These are phyloP conservation scores for Prochilodus magdalenae DNA, from an alignment of 2,113 vertebrate species.

Conservation along the genomic window DNA sequence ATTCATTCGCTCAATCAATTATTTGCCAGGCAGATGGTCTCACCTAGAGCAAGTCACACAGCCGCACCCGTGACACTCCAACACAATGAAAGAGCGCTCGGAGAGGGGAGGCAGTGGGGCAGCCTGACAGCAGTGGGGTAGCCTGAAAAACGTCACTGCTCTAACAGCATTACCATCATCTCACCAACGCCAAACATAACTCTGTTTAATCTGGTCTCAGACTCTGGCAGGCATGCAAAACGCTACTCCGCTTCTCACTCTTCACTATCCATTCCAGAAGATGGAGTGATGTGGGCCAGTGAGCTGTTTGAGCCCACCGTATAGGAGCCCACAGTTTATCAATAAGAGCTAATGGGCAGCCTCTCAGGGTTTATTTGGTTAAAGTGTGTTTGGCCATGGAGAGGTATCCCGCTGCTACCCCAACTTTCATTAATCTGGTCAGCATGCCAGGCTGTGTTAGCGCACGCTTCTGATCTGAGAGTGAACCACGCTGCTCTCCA, in stretches of 20 bases:
- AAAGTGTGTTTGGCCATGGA: slow-evolving; percentile 46
- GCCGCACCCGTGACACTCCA: slow-evolving; percentile 19
- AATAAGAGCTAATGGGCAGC: slow-evolving; percentile 53
- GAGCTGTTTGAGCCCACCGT: slow-evolving; percentile 10
- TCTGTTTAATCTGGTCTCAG: slow-evolving; percentile 2
- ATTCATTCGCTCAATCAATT: slow-evolving; percentile 49
- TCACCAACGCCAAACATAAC: not conserved
- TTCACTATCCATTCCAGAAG: not conserved
- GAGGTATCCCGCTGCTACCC: slow-evolving; percentile 45
- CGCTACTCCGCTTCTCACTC: not conserved
- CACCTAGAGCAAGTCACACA: slow-evolving; percentile 49
- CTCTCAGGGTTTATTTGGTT: slow-evolving; percentile 57
- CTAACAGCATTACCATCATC: slow-evolving; percentile 9
- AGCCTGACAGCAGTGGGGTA: slow-evolving; percentile 27
- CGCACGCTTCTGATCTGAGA: slow-evolving; percentile 48
- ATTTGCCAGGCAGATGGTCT: slow-evolving; percentile 52
- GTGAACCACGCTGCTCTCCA: slow-evolving; percentile 11
- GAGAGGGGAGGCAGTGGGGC: slow-evolving; percentile 1
- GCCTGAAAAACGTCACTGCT: not conserved
- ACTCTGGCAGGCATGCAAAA: not conserved
- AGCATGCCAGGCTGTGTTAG: slow-evolving; percentile 21
- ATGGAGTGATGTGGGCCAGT: not conserved
- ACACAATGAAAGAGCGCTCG: slow-evolving; percentile 13
- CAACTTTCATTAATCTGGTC: slow-evolving; percentile 50
- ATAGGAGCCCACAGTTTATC: not conserved